Conservation (phyloP, 2,113 vertebrate species). For the Tenrec ecaudatus region DNA sequence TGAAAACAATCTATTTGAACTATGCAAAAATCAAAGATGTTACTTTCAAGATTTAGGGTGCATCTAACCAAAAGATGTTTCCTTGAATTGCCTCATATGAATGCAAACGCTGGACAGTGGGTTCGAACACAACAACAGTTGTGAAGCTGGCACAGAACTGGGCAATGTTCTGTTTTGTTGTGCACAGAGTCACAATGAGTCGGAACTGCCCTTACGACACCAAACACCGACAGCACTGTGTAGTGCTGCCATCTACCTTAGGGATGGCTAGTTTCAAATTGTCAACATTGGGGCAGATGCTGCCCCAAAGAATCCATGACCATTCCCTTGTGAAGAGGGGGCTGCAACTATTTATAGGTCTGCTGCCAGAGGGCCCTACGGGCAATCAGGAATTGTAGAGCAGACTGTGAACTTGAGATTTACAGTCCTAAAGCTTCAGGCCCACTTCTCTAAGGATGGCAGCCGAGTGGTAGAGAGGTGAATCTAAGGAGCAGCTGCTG, state of each 20-base stretch:
- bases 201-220: neutral
- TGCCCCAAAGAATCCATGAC: neutral
- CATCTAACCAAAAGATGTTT: too few species aligned
- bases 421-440: neutral
- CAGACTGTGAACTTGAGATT: neutral
- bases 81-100: too few species aligned
- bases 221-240: neutral
- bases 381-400: neutral
- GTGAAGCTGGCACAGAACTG: too few species aligned
- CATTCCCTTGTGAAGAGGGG: neutral
- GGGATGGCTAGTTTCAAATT: neutral
- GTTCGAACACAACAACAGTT: too few species aligned
- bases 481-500: neutral
- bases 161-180: too few species aligned
- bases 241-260: neutral
- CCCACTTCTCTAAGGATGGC: neutral
- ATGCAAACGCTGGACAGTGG: too few species aligned
- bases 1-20: too few species aligned
- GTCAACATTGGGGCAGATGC: neutral
- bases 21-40: too few species aligned
- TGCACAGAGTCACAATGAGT: too few species aligned
- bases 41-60: too few species aligned
- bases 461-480: neutral
- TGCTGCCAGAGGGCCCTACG: neutral
- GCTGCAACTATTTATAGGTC: too few species aligned